Conservation (phyloP, 2,888 invertebrate species). For the Pogonocherus hispidulus region DNA sequence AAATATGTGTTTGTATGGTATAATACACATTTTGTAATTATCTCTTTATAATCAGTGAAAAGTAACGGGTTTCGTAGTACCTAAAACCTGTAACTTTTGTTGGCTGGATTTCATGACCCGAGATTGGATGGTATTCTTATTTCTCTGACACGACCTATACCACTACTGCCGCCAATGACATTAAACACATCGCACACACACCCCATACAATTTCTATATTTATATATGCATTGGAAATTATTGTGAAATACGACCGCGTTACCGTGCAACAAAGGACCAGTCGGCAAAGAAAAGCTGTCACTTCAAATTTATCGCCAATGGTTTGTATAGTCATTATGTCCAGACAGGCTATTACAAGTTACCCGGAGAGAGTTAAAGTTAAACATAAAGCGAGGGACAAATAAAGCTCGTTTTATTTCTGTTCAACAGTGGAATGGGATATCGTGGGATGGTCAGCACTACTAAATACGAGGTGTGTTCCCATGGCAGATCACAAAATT, state of each 20-base stretch:
- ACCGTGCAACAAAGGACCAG: neutral
- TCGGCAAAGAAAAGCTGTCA: constrained; percentile 8
- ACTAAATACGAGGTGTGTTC: no score
- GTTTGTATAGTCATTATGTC: constrained; percentile 18
- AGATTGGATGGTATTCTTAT: no score
- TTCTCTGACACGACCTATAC: no score
- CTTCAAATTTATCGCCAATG: constrained; percentile 9
- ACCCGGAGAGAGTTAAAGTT: neutral
- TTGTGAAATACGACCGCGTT: constrained; percentile 3
- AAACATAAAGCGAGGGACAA: constrained; percentile 19
- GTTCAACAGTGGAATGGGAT: neutral
- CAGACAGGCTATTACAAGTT: constrained; percentile 9
- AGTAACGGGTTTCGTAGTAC: no score
- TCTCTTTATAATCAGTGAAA: no score
- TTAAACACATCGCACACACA: neutral
- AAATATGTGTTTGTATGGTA: no score
- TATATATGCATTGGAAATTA: constrained; percentile 1
- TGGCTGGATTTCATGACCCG: no score
- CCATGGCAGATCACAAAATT: no score
- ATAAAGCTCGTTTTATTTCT: constrained; percentile 16
- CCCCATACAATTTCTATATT: neutral
- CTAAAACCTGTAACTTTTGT: no score
- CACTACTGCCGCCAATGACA: neutral
- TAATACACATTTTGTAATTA: neutral
- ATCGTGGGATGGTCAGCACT: neutral